Evolutionary conservation across 1,140 invertebrate genomes (phyloP).

Genomic region (Diachasma alloeum): DNA sequence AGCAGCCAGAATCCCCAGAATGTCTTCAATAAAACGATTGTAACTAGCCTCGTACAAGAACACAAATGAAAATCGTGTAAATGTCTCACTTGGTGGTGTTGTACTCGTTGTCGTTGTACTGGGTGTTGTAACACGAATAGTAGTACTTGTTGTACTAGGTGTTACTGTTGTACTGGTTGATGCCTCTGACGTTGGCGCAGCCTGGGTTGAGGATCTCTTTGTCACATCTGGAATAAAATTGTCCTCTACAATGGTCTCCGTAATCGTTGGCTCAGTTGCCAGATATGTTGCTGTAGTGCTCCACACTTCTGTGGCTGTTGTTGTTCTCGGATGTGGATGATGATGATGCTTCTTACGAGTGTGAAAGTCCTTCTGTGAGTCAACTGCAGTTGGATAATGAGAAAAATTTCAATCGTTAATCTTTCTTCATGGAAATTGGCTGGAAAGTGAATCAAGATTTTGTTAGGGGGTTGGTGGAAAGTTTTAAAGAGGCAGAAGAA

Average conservation of each 20-base stretch:
- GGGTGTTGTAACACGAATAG: constrained; percentile 53
- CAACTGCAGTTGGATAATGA: constrained; percentile 69
- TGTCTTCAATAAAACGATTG: not conserved
- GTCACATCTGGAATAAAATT: constrained; percentile 61
- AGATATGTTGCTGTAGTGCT: constrained; percentile 57
- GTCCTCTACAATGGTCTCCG: constrained; percentile 49
- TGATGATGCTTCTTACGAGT: constrained; percentile 64
- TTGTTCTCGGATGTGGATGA: constrained; percentile 56
- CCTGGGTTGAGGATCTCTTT: constrained; percentile 50
- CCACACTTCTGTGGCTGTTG: constrained; percentile 57
- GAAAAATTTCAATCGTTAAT: not conserved
- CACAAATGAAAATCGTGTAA: not conserved
- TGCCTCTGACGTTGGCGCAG: constrained; percentile 35
- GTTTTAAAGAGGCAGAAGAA: constrained; percentile 1
- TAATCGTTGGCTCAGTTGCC: constrained; percentile 40
- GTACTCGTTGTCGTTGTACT: constrained; percentile 73
- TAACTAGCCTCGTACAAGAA: not conserved
- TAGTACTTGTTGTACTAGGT: constrained; percentile 40
- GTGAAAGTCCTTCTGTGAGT: constrained; percentile 89
- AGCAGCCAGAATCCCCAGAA: no score
- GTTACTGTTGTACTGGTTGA: constrained; percentile 59
- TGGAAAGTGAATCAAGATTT: not conserved
- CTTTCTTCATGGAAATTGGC: not conserved
- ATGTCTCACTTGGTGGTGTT: constrained; percentile 73
- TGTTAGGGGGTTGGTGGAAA: not conserved